Evolutionary conservation across 2,113 vertebrate genomes (phyloP).

Genomic region (Ascaphus truei): DNA sequence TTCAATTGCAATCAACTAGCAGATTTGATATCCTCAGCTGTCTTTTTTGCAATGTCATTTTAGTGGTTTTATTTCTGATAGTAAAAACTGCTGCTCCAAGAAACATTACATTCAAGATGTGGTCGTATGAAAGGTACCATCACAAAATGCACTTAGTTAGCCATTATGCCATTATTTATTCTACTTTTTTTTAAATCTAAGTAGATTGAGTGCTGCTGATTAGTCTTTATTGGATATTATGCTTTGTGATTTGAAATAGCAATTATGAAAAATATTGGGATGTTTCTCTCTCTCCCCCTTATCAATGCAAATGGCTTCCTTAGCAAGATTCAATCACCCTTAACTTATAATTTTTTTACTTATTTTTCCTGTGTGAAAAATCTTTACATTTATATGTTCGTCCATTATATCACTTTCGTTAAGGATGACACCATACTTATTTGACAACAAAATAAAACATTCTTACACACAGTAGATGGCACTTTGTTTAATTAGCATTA

Average conservation of each 20-base stretch:
- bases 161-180: slow-evolving; percentile 4
- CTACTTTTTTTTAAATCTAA: background rate
- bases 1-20: background rate
- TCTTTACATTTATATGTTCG: no score
- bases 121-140: slow-evolving; percentile 3
- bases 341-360: no score
- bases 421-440: no score
- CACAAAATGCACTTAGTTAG: slow-evolving; percentile 6
- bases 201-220: background rate
- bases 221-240: background rate
- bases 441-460: no score
- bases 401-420: no score
- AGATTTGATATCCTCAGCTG: slow-evolving; percentile 6
- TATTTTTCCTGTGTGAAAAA: no score
- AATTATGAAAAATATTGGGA: no score
- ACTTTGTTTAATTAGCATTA: no score
- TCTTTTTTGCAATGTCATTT: slow-evolving; percentile 7
- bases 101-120: slow-evolving; percentile 3
- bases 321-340: no score
- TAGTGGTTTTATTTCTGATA: slow-evolving; percentile 15
- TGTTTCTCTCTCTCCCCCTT: no score
- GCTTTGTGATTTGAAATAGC: background rate
- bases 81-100: slow-evolving; percentile 13
- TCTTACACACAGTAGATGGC: no score
- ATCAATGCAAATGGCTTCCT: no score